Percentiles rank a stretch among this genome's conserved stretches.
Evolutionary conservation across 1,140 invertebrate species (phyloP).

Genomic region (Formica exsecta): DNA sequence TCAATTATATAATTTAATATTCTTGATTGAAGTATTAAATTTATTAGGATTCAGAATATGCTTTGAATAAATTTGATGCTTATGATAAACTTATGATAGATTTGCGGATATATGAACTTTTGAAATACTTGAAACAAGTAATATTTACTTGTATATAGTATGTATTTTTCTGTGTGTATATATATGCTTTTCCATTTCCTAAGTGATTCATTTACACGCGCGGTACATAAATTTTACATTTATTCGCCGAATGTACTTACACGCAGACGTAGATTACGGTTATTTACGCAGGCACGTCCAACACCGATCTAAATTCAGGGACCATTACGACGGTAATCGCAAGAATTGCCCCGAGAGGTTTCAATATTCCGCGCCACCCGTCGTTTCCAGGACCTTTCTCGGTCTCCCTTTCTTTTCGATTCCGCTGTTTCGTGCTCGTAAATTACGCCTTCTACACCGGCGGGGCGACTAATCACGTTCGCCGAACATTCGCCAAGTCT

Average conservation of each 20-base stretch:
- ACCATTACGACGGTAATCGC: slow-evolving; percentile 15
- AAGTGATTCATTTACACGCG: slow-evolving; percentile 4
- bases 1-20: no score
- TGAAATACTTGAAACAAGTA: no score
- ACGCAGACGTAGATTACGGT: slow-evolving; percentile 9
- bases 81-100: no score
- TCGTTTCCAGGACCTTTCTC: neutral
- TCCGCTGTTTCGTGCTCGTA: slow-evolving; percentile 50
- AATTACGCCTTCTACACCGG: slow-evolving; percentile 53
- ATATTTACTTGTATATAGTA: no score
- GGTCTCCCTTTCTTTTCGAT: slow-evolving; percentile 12
- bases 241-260: neutral
- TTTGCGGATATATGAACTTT: no score
- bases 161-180: neutral
- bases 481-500: slow-evolving; percentile 65
- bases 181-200: slow-evolving; percentile 13
- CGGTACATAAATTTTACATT: slow-evolving; percentile 37
- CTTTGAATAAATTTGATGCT: no score
- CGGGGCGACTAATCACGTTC: slow-evolving; percentile 68
- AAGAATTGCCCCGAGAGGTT: slow-evolving; percentile 18
- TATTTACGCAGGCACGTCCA: slow-evolving; percentile 33
- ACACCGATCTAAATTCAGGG: slow-evolving; percentile 32
- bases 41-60: no score
- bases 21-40: no score
- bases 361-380: slow-evolving; percentile 42